These are phyloP conservation scores for Drosophila basisetae DNA, from an alignment of 2,888 invertebrate species.

Conservation along the genomic window DNA sequence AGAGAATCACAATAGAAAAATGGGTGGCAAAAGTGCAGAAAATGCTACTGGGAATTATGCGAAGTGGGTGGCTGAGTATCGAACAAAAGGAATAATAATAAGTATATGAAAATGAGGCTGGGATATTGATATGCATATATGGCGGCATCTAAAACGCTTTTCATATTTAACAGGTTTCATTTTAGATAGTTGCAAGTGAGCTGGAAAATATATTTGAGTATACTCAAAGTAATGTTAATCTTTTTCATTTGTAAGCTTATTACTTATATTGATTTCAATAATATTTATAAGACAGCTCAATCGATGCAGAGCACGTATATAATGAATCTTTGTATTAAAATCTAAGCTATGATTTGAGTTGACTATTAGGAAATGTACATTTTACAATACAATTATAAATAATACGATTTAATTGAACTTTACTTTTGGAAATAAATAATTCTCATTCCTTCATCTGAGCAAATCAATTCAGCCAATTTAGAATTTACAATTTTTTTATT, in stretches of 20 bases:
- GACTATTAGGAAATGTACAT: background rate
- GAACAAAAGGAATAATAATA: slow-evolving; percentile 32
- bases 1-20: slow-evolving; percentile 15
- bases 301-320: background rate
- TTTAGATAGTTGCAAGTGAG: background rate
- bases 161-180: background rate
- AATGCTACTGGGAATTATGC: slow-evolving; percentile 49
- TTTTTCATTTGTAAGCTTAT: background rate
- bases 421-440: background rate
- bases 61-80: slow-evolving; percentile 22
- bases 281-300: background rate
- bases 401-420: background rate
- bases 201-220: background rate
- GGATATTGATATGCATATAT: slow-evolving; percentile 41
- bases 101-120: slow-evolving; percentile 37
- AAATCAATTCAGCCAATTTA: background rate
- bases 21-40: background rate
- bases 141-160: background rate
- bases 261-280: background rate
- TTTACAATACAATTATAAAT: background rate
- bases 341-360: background rate
- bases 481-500: background rate
- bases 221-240: background rate
- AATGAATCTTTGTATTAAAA: too few species aligned
- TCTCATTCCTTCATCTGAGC: background rate